phyloP scores from a whole-genome alignment of 1,140 invertebrate species.

The Gonioctena quinquepunctata region DNA sequence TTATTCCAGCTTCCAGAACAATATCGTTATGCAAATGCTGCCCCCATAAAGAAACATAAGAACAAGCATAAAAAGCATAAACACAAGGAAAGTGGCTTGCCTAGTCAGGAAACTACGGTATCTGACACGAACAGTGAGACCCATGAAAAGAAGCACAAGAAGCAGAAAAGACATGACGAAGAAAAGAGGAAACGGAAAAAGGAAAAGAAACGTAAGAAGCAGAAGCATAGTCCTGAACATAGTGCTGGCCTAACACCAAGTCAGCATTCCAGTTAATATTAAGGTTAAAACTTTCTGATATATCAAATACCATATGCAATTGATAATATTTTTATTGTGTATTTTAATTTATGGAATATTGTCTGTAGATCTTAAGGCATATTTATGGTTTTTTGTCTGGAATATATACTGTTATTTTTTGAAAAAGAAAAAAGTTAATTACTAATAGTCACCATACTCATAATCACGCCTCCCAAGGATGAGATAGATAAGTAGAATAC shows the following conservation, averaged over 20 bases:
- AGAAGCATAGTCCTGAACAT: conserved; percentile 90
- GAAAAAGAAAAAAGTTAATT: too few species aligned
- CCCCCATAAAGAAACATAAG: conserved; percentile 90
- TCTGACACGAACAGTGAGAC: conserved; percentile 75
- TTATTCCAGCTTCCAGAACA: conserved; percentile 85
- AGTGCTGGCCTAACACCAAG: conserved; percentile 71
- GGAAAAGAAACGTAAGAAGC: conserved; percentile 93
- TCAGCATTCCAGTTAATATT: conserved; percentile 60
- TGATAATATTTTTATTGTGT: neutral
- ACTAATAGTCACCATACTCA: too few species aligned
- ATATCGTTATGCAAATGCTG: conserved; percentile 90
- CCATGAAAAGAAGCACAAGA: conserved; percentile 95
- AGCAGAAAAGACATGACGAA: conserved; percentile 91
- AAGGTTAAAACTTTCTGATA: neutral
- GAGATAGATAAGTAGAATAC: too few species aligned
- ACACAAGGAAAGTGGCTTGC: conserved; percentile 80
- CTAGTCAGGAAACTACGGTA: conserved; percentile 70
- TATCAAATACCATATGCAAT: conserved; percentile 3
- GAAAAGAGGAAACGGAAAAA: conserved; percentile 96
- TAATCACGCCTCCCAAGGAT: too few species aligned
- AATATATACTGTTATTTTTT: neutral
- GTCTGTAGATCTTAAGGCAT: neutral
- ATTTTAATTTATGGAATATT: neutral
- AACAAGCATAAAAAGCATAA: conserved; percentile 95
- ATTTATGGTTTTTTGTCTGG: conserved; percentile 12